Conservation (phyloP, 2,888 invertebrate species). For the Sphaeridia pumilis region DNA sequence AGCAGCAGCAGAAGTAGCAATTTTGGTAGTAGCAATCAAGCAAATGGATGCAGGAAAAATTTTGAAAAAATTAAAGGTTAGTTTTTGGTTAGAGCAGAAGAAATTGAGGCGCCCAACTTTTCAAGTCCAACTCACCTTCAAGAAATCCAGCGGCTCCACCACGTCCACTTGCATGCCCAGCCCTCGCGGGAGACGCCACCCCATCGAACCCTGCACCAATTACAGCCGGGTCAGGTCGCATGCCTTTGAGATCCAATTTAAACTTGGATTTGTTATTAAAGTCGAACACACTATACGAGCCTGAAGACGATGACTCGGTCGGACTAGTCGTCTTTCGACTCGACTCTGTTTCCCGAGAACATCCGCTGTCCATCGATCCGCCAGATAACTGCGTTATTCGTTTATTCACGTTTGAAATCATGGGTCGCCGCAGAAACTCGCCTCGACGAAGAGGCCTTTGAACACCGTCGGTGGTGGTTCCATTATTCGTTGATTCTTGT, state of each 20-base stretch:
- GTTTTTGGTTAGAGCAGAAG: neutral
- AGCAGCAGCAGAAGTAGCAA: neutral
- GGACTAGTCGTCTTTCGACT: constrained; percentile 17
- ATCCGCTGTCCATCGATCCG: constrained; percentile 17
- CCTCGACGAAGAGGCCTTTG: neutral
- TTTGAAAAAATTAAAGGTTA: neutral
- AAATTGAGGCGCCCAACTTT: neutral
- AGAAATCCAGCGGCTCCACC: no score
- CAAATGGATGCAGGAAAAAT: neutral
- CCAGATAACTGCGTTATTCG: constrained; percentile 10
- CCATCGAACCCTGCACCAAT: neutral
- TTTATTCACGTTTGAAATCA: constrained; percentile 6
- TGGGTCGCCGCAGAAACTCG: no score
- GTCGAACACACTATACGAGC: constrained; percentile 28
- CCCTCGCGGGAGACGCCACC: neutral
- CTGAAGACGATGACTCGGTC: constrained; percentile 29
- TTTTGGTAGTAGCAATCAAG: neutral
- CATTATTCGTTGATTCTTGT: constrained; percentile 5
- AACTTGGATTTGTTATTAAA: constrained; percentile 15
- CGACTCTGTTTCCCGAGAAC: constrained; percentile 15
- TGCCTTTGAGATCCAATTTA: constrained; percentile 15
- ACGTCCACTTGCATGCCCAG: no score
- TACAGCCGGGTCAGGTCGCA: neutral
- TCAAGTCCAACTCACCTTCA: neutral
- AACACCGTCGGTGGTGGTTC: neutral